phyloP scores from a whole-genome alignment of 2,797 vertebrate genomes.

The Sebastiscus tertius region DNA sequence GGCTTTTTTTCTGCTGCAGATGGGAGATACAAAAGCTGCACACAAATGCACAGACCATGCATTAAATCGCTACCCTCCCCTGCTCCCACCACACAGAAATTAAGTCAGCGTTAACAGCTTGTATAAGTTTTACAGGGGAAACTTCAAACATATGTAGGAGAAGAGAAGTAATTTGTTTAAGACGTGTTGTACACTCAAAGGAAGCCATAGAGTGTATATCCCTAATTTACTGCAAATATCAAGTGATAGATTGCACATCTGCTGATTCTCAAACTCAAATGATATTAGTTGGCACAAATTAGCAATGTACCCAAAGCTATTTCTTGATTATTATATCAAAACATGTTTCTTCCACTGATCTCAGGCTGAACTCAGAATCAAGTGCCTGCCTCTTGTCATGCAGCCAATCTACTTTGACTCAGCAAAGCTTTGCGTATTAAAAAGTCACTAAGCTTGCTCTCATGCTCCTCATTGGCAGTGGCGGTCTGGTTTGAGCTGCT shows the following conservation, averaged over 20 bases:
- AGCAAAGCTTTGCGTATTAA: constrained; percentile 41
- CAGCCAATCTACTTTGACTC: constrained; percentile 28
- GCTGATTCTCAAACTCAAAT: background rate
- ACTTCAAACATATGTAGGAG: background rate
- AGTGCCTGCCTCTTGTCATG: constrained; percentile 17
- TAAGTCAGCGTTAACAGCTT: background rate
- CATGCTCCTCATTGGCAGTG: background rate
- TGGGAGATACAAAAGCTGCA: background rate
- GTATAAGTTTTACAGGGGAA: background rate
- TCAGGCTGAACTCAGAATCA: constrained; percentile 10
- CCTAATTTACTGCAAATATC: background rate
- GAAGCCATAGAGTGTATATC: background rate
- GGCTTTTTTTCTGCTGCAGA: background rate
- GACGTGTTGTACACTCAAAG: background rate
- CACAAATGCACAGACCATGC: background rate
- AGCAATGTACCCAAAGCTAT: background rate
- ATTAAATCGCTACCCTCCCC: background rate
- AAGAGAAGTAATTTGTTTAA: background rate
- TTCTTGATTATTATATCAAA: constrained; percentile 25
- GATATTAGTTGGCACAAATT: background rate
- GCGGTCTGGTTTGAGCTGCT: constrained; percentile 17
- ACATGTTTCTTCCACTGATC: constrained; percentile 8
- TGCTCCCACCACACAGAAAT: background rate
- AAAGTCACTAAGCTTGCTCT: constrained; percentile 36
- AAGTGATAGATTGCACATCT: background rate